Evolutionary conservation across 1,140 invertebrate species (phyloP), one percentile per base, ranked within the genome.

Genomic region (Macrobrachium rosenbergii): DNA sequence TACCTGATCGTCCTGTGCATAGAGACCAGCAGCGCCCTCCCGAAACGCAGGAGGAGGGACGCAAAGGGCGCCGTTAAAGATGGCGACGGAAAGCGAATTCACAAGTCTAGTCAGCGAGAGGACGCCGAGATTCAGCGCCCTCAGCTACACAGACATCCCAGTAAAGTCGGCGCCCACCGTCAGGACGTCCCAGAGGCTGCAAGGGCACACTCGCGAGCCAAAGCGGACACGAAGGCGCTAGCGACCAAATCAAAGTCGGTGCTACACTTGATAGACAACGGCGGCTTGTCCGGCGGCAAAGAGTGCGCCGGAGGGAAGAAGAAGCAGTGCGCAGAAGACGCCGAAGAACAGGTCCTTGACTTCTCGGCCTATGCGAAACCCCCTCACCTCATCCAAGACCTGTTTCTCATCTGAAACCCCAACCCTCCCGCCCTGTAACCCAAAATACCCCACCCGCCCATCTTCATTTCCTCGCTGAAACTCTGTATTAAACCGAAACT

Each of bases 1-100:
- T 94, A 95, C 91, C 95, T 99, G 90, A 95, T 96, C 89, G 94
- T 99, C 67, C 94, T 99, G 1, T 99, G 98, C 92, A 95, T 99
- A 90, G 98, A 99, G 93, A 96, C 95, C 59, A 94, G 93, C 19
- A 88, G 83, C 21, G 84, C 83, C 23, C 52, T 89, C 0, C 89
- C 89, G 14, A 89, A 89, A 72, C 87, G 89, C 2, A 85, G 79
- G 78, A 89, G 86, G 78, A 78, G 89, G 12, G 52, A 87, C 52
- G 78, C 60, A 5, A n/a, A 21, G 52, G 52, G 62, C 19, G 23
- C 28, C 45, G 73, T 37, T 64, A 43, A 67, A 67, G 64, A 60
- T 23, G 69, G 37, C 58, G 11, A 67, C 21, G 23, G 28, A 16
- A 63, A 16, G n/a, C 19, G 16, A 43, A n/a, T 16, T 63, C 43